Conservation (phyloP, 2,113 vertebrate genomes). For the Pavo muticus region DNA sequence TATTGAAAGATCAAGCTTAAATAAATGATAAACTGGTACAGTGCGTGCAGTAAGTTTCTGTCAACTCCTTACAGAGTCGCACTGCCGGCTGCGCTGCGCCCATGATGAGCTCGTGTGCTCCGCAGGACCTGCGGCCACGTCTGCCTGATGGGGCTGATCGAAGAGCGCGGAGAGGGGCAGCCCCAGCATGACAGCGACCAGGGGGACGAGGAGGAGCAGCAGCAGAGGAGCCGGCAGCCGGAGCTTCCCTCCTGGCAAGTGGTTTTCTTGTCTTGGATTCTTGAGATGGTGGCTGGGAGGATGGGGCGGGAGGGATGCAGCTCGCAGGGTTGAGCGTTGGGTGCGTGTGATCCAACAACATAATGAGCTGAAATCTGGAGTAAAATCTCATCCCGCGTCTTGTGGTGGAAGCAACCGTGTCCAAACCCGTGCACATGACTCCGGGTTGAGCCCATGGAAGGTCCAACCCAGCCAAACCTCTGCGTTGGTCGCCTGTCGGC, state of each 20-base stretch:
- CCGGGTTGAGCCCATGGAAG: neutral
- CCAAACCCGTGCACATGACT: fast-evolving
- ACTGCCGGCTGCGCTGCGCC: conserved; percentile 51
- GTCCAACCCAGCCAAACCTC: neutral
- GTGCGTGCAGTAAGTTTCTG: conserved; percentile 58
- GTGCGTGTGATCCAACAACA: fast-evolving
- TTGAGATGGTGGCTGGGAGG: neutral
- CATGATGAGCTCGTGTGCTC: conserved; percentile 67
- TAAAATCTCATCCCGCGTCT: neutral
- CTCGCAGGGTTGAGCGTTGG: fast-evolving
- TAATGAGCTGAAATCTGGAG: neutral
- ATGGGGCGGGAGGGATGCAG: neutral
- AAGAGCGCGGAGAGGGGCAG: conserved; percentile 74
- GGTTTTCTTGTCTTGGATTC: neutral
- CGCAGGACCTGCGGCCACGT: conserved; percentile 21
- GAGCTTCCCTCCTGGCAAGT: conserved; percentile 81
- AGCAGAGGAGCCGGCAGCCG: conserved; percentile 56
- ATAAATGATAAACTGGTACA: conserved; percentile 26
- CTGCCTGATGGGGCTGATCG: conserved; percentile 78
- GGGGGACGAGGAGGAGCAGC: conserved; percentile 58
- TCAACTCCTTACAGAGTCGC: conserved; percentile 69
- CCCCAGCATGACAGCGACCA: conserved; percentile 71
- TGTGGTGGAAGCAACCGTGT: fast-evolving
- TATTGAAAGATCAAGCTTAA: conserved; percentile 56
- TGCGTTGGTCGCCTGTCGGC: neutral